Base-by-base conservation (phyloP, 2,113 vertebrate species). In the Litocranius walleri region DNA sequence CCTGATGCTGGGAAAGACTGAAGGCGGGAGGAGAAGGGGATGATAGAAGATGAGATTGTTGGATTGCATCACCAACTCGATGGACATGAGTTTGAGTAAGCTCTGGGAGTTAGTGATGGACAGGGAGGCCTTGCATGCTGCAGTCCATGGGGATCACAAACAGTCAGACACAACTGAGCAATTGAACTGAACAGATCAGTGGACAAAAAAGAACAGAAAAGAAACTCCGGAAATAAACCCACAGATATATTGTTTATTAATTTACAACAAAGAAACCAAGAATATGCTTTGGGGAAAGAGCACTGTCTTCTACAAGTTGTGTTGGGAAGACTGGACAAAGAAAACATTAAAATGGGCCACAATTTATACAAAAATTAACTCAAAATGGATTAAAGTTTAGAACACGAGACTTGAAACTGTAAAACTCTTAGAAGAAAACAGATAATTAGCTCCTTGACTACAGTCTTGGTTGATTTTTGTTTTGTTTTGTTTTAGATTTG, bases 11-110 rank as follows among this genome's bases (percentile, higher is more conserved):
- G 19, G 67, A 40, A 71, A 71, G 10, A 40, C 5, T 71, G 19
- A 40, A 40, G 67, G n/a, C 0, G 0, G n/a, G n/a, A 71, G 64
- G 9, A 71, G n/a, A 40, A 71, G 19, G 10, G 19, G 67, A 71
- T 23, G 10, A 40, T 3, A 71, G n/a, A 71, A 21, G 9, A 12
- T 1, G 19, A 40, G 67, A 40, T 71, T 36, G 2, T 23, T 71
- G n/a, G 67, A 40, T 71, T 21, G n/a, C n/a, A 71, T 71, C 67
- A 64, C n/a, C 3, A 3, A 40, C 67, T 40, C 0, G 10, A 23
- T 23, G 10, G 5, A 40, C n/a, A 40, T 71, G 67, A 40, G n/a
- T 71, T 23, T 71, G 67, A 23, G 67, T 71, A 12, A 40, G 19
- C 67, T 71, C n/a, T 0, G 0, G n/a, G n/a, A 71, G 19, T 23